Conservation (phyloP, 2,888 invertebrate genomes). For the Hyppa rectilinea region DNA sequence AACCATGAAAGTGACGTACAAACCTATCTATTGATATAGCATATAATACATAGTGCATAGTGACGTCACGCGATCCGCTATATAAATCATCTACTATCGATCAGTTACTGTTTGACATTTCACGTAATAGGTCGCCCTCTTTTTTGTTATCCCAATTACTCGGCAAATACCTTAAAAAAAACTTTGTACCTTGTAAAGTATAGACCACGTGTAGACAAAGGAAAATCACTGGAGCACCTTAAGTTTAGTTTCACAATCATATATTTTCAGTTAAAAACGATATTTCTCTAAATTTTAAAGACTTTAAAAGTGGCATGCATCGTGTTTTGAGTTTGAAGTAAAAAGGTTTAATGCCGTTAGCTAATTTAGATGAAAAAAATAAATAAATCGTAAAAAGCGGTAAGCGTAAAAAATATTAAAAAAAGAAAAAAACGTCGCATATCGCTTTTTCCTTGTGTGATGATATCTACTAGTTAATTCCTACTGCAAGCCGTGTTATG, state of each 20-base stretch:
- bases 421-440: no score
- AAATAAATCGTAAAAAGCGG: not conserved
- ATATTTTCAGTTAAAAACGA: not conserved
- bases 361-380: not conserved
- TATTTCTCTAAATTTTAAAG: no score
- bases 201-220: conserved; percentile 20
- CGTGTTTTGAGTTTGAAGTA: not conserved
- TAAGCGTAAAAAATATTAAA: no score
- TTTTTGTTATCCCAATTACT: conserved; percentile 38
- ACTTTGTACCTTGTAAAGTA: conserved; percentile 1
- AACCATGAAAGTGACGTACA: conserved; percentile 40
- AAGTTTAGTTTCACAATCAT: not conserved
- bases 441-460: no score
- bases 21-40: conserved; percentile 11
- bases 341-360: conserved; percentile 2
- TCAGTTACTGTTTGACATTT: conserved; percentile 66
- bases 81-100: conserved; percentile 69
- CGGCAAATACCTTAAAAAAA: conserved; percentile 22
- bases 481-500: no score
- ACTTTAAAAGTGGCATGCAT: not conserved
- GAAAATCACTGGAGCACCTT: conserved; percentile 7
- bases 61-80: conserved; percentile 7
- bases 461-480: no score
- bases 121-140: conserved; percentile 65
- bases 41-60: conserved; percentile 43